These are phyloP conservation scores for Macrocentrus cingulum DNA, from an alignment of 1,140 invertebrate species.

Conservation along the genomic window DNA sequence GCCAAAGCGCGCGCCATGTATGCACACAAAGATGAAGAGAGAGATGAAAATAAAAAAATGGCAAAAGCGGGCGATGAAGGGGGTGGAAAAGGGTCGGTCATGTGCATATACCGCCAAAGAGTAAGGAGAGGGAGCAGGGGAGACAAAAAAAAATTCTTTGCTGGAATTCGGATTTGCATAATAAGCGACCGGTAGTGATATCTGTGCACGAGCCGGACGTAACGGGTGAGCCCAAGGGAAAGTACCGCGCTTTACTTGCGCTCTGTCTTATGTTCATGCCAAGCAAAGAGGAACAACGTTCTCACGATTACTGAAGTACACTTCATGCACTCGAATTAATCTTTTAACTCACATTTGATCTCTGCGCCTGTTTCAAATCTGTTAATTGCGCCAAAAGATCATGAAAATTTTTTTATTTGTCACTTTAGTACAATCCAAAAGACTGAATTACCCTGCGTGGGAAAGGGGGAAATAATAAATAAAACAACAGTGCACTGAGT, in stretches of 20 bases:
- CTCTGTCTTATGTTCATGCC: too few species aligned
- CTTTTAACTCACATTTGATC: too few species aligned
- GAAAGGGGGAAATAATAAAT: too few species aligned
- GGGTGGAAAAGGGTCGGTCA: constrained; percentile 8
- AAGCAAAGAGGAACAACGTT: too few species aligned
- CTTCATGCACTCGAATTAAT: too few species aligned
- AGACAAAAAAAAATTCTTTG: constrained; percentile 35
- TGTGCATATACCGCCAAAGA: constrained; percentile 4
- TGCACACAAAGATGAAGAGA: constrained; percentile 30
- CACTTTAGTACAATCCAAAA: too few species aligned
- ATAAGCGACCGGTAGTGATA: constrained; percentile 33
- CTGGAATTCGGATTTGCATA: constrained; percentile 41
- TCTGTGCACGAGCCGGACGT: constrained; percentile 30
- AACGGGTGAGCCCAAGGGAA: constrained; percentile 26
- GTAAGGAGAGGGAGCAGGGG: constrained; percentile 7
- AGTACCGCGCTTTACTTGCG: constrained; percentile 11
- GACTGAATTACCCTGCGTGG: too few species aligned
- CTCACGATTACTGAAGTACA: too few species aligned
- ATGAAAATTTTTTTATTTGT: too few species aligned
- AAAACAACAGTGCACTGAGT: too few species aligned
- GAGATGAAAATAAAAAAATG: constrained; percentile 29
- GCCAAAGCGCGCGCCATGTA: constrained; percentile 19
- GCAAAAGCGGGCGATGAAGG: constrained; percentile 17
- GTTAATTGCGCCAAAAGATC: too few species aligned
- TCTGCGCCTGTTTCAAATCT: too few species aligned